phyloP scores from a whole-genome alignment of 1,140 invertebrate genomes.

The Pristionchus pacificus region DNA sequence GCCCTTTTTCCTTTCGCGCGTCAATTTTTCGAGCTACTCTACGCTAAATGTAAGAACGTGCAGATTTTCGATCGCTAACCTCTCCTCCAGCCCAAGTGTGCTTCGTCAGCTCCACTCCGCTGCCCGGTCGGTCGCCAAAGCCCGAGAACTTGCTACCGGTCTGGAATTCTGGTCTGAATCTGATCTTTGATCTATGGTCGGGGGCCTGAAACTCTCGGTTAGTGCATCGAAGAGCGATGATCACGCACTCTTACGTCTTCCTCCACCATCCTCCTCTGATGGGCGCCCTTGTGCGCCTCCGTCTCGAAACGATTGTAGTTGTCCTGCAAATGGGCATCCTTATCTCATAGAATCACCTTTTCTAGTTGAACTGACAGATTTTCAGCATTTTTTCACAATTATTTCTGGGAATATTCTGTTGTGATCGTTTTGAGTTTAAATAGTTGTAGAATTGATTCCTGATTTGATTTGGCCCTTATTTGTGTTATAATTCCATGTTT shows the following conservation, averaged over 20 bases:
- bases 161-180: no score
- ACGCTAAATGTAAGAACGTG: neutral
- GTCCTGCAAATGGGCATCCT: slow-evolving; percentile 22
- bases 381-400: slow-evolving; percentile 6
- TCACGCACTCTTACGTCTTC: no score
- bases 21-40: neutral
- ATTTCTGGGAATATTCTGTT: neutral
- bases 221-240: no score
- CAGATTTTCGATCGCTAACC: slow-evolving; percentile 26
- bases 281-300: slow-evolving; percentile 17
- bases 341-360: slow-evolving; percentile 2
- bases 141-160: slow-evolving; percentile 46
- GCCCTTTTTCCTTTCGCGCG: neutral
- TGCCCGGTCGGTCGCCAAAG: slow-evolving; percentile 54
- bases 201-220: no score
- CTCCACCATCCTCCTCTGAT: slow-evolving; percentile 9
- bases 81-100: slow-evolving; percentile 50
- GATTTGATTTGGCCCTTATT: slow-evolving; percentile 17
- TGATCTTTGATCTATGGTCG: no score
- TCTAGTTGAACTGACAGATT: slow-evolving; percentile 6
- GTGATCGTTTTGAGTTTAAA: slow-evolving; percentile 5
- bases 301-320: slow-evolving; percentile 40
- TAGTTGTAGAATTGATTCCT: slow-evolving; percentile 17
- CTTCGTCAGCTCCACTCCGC: slow-evolving; percentile 50
- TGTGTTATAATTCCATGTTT: neutral